Conservation (phyloP, 2,113 vertebrate species). For the Buteo buteo region DNA sequence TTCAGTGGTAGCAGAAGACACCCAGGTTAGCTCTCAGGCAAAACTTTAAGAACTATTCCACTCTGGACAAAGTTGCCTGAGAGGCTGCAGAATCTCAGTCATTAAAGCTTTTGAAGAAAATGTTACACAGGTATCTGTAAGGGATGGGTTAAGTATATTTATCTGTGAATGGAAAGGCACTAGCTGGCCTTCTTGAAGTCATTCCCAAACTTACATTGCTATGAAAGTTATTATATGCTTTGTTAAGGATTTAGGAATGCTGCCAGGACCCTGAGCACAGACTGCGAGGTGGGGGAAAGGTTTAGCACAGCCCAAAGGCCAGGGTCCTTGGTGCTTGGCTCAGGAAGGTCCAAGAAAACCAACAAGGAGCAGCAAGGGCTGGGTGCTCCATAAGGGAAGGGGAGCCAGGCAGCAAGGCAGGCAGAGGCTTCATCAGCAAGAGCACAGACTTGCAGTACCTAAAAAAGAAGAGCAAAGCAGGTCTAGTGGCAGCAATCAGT, state of each 20-base stretch:
- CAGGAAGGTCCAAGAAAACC: not conserved
- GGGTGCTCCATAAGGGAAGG: not conserved
- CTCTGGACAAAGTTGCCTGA: not conserved
- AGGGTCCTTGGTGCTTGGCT: not conserved
- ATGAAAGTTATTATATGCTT: not conserved
- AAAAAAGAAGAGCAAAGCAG: not conserved
- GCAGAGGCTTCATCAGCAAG: not conserved
- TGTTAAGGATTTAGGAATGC: not conserved
- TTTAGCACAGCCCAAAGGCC: not conserved
- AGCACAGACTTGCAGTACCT: not conserved
- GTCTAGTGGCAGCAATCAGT: not conserved
- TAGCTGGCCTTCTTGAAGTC: not conserved
- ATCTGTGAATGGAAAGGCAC: not conserved
- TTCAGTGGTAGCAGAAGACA: not conserved
- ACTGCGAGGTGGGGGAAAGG: not conserved
- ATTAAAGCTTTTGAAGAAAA: not conserved
- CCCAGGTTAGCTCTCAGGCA: not conserved
- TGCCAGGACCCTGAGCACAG: not conserved
- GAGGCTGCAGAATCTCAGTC: not conserved
- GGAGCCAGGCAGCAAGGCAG: not conserved
- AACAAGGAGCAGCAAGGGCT: not conserved
- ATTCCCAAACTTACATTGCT: not conserved
- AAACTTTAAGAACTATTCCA: not conserved
- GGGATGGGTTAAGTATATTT: not conserved
- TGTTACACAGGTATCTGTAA: not conserved